phyloP scores from a whole-genome alignment of 92 coral and sea anemone species.

The Palythoa grandiflora region DNA sequence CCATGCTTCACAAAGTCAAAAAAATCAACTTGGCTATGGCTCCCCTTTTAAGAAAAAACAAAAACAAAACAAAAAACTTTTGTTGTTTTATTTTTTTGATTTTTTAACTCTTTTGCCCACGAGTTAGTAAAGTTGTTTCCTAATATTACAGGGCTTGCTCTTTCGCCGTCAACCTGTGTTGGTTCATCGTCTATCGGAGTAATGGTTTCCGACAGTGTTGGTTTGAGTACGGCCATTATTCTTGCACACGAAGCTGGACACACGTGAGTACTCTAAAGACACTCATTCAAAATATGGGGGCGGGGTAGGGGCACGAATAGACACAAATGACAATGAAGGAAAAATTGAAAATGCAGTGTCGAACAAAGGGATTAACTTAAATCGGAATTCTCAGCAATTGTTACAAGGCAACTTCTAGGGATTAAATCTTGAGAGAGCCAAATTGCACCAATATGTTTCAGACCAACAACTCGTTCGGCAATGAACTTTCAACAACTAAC shows the following conservation, averaged over 20 bases:
- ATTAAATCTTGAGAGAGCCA: too few species aligned
- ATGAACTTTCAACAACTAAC: too few species aligned
- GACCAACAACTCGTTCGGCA: too few species aligned
- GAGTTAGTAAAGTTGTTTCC: neutral
- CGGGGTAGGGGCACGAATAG: too few species aligned
- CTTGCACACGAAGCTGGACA: slow-evolving; percentile 83
- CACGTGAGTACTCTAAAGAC: slow-evolving; percentile 64
- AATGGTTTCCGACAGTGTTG: slow-evolving; percentile 57
- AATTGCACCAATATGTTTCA: too few species aligned
- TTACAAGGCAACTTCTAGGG: too few species aligned
- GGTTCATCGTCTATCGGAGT: slow-evolving; percentile 23
- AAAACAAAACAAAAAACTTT: neutral
- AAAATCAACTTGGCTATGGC: too few species aligned
- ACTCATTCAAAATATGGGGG: too few species aligned
- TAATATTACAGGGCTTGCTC: slow-evolving; percentile 64
- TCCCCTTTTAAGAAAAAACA: neutral
- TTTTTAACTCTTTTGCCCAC: neutral
- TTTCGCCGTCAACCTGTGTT: slow-evolving; percentile 58
- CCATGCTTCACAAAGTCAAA: neutral
- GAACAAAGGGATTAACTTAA: too few species aligned
- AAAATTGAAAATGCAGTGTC: neutral
- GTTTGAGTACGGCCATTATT: slow-evolving; percentile 70
- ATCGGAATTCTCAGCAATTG: too few species aligned
- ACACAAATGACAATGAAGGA: neutral
- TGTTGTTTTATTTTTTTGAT: neutral